Evolutionary conservation across 1,140 invertebrate species (phyloP), one percentile per base, ranked within the genome.

Genomic region (Dermatophagoides farinae): DNA sequence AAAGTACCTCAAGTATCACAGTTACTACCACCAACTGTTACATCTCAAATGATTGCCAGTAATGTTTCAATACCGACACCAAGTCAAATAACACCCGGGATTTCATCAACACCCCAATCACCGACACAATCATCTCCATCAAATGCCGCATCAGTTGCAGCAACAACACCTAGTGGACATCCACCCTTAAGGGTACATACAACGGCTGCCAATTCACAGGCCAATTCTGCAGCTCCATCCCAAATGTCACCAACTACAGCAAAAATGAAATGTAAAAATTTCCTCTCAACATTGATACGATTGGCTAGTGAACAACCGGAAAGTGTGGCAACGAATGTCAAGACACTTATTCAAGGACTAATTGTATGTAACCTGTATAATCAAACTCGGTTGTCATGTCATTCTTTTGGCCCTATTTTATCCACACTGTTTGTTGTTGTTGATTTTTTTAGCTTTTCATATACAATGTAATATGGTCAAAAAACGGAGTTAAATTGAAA

Each of bases 181-280:
- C 31, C 31, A 47, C 65, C 63, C 41, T 40, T 66, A 57, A 58
- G 62, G 61, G 55, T 66, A 53, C 55, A 65, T 61, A 65, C 62
- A 49, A 61, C 66, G 47, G 31, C 63, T 51, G 53, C 67, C 47
- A 62, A 64, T 57, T 51, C 39, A 18, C 61, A 65, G 58, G 31
- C 61, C 47, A 43, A 63, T 44, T 39, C 62, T 37, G 44, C 65
- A 46, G 40, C 65, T 23, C 55, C 62, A 37, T 62, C 61, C 50
- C 60, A 66, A 66, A 76, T 77, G 70, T 71, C 76, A 38, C 75
- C 74, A 43, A 87, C 89, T 72, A 90, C 88, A 77, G 88, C 88
- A 71, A 91, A 92, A 79, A 88, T 89, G 75, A 97, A 97, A 77
- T 97, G 92, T 77, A 86, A 92, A 70, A 97, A 95, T 77, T 97